These are phyloP conservation scores for Volucella inflata DNA, from an alignment of 2,888 invertebrate species.

Conservation along the genomic window DNA sequence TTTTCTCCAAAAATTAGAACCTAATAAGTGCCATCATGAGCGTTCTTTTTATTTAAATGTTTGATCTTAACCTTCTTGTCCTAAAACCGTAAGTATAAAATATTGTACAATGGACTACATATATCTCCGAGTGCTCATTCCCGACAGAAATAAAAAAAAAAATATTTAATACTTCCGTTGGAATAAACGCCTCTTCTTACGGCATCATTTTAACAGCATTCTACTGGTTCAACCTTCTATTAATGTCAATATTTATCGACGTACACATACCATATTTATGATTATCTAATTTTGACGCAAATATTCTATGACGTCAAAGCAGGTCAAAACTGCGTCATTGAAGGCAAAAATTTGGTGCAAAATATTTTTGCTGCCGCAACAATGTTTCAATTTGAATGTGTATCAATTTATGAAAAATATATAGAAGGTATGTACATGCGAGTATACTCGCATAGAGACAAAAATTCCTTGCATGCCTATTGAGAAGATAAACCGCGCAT, in stretches of 20 bases:
- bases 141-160: too few relatives aligned
- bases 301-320: slow-evolving; percentile 47
- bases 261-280: too few relatives aligned
- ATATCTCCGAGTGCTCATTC: too few relatives aligned
- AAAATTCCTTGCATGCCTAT: background rate
- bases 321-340: slow-evolving; percentile 40
- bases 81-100: too few relatives aligned
- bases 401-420: slow-evolving; percentile 25
- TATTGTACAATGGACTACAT: too few relatives aligned
- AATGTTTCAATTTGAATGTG: slow-evolving; percentile 21
- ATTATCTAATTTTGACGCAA: slow-evolving; percentile 55
- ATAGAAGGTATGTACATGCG: slow-evolving; percentile 27
- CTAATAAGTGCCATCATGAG: too few relatives aligned
- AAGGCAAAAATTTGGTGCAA: slow-evolving; percentile 1
- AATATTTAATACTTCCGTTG: too few relatives aligned
- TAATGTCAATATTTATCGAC: slow-evolving; percentile 33
- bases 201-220: slow-evolving; percentile 1
- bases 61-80: too few relatives aligned
- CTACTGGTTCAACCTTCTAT: slow-evolving; percentile 2
- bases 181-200: too few relatives aligned
- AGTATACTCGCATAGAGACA: background rate
- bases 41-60: too few relatives aligned
- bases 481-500: slow-evolving; percentile 21
- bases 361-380: background rate
- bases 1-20: too few relatives aligned